These are phyloP conservation scores for Chromoteleia sp. DNA, from an alignment of 2,888 invertebrate species.

Conservation along the genomic window DNA sequence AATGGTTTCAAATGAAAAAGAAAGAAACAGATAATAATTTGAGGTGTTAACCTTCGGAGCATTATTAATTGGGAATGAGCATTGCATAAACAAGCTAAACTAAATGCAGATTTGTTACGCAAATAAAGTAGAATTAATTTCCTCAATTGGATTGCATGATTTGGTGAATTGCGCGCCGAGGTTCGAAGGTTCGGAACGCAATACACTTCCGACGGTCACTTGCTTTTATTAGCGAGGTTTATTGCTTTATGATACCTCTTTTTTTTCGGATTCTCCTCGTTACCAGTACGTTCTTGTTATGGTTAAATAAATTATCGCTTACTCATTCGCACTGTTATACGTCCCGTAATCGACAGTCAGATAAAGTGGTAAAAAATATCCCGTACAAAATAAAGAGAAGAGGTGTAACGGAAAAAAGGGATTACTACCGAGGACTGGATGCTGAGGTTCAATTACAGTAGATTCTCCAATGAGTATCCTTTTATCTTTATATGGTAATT, in stretches of 20 bases:
- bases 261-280: conserved; percentile 50
- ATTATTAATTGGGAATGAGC: conserved; percentile 1
- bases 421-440: background rate
- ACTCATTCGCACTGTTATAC: conserved; percentile 37
- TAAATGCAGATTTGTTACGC: conserved; percentile 52
- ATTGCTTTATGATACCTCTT: conserved; percentile 67
- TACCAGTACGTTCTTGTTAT: conserved; percentile 55
- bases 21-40: background rate
- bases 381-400: background rate
- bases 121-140: conserved; percentile 62
- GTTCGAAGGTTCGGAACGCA: conserved; percentile 44
- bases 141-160: conserved; percentile 54
- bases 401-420: background rate
- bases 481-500: no score
- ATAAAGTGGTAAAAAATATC: conserved; percentile 15
- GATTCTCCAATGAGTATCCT: background rate
- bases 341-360: conserved; percentile 30
- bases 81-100: conserved; percentile 35
- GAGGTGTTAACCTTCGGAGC: background rate
- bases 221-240: conserved; percentile 67
- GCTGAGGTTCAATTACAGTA: background rate
- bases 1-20: no score
- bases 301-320: conserved; percentile 57
- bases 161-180: conserved; percentile 43
- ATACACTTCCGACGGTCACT: conserved; percentile 56